Percentiles rank a stretch among this genome's conserved stretches.
These are phyloP conservation scores for Hydriomena furcata DNA, from an alignment of 2,888 invertebrate species.

Conservation along the genomic window DNA sequence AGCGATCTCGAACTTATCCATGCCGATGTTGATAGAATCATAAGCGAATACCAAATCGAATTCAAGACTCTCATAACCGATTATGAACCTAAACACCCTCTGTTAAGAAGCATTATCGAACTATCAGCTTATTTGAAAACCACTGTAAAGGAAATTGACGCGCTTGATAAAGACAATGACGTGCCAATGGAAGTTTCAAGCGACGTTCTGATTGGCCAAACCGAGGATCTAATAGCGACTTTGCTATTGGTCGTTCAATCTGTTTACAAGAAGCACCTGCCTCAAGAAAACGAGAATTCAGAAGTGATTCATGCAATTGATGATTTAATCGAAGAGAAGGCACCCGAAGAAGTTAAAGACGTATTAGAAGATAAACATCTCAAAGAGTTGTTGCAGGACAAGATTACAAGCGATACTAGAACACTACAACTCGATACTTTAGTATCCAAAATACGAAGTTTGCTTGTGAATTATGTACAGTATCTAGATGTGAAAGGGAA, in stretches of 20 bases:
- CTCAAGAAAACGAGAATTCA: slow-evolving; percentile 47
- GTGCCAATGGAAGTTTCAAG: slow-evolving; percentile 49
- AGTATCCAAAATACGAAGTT: slow-evolving; percentile 62
- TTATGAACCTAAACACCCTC: slow-evolving; percentile 56
- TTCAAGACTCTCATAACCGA: slow-evolving; percentile 48
- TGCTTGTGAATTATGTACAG: slow-evolving; percentile 71
- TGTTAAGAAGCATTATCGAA: slow-evolving; percentile 57
- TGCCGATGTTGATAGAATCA: slow-evolving; percentile 49
- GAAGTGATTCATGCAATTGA: slow-evolving; percentile 67
- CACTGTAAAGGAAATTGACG: slow-evolving; percentile 46
- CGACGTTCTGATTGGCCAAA: slow-evolving; percentile 46
- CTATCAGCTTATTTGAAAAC: slow-evolving; percentile 54
- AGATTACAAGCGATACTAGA: slow-evolving; percentile 84
- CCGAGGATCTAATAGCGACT: slow-evolving; percentile 68
- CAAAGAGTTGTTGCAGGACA: slow-evolving; percentile 85
- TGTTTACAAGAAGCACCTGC: slow-evolving; percentile 71
- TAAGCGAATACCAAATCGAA: slow-evolving; percentile 58
- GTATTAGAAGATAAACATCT: slow-evolving; percentile 86
- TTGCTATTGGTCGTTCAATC: slow-evolving; percentile 63
- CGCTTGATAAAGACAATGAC: slow-evolving; percentile 48
- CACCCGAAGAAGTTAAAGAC: slow-evolving; percentile 74
- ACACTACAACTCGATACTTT: slow-evolving; percentile 81
- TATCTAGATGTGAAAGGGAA: slow-evolving; percentile 52
- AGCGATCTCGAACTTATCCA: slow-evolving; percentile 53
- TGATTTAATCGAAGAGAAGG: slow-evolving; percentile 58